Base-by-base conservation (phyloP, 2,113 vertebrate genomes). In the Ascaphus truei region DNA sequence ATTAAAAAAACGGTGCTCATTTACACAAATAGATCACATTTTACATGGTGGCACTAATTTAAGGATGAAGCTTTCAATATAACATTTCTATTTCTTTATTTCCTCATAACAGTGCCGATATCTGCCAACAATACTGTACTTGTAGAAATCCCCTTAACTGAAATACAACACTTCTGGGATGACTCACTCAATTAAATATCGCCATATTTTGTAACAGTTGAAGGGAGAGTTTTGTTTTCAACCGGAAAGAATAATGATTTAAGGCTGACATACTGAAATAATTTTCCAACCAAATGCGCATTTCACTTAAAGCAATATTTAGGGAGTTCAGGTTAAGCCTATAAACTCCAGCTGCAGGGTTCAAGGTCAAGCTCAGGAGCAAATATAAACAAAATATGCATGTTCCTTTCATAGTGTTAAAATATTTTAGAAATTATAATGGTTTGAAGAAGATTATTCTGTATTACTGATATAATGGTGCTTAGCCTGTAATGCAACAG, bases 121-220 rank as follows among this genome's bases (percentile, higher is more conserved):
- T 45, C 63, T 56, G 64, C 64, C 64, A 47, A 33, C 36, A 67
- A 45, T 67, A 45, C 33, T 36, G 26, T 67, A 34, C 26, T 45
- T n/a, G n/a, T n/a, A 23, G 29, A 56, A 67, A 56, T 67, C 52
- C 34, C 16, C 39, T 41, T 18, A 20, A 22, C 20, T 56, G 52
- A 67, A 10, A 58, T 58, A 68, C 65, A 36, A 26, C 53, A 58
- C 65, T 48, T 48, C 41, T 58, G 53, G 55, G 65, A 68, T 56
- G 37, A 8, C 12, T 15, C 2, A 15, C 53, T 48, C 25, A 27
- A 33, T 39, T 65, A 39, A 53, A 50, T 65, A 39, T 65, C 48
- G 18, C 47, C 65, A 58, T 58, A 45, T 33, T 52, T 51, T 45
- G 25, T 15, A 59, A 36, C 37, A 26, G 52, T 48, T 57, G 25